Evolutionary conservation across 2,888 invertebrate species (phyloP).

Genomic region (Calameuta pallipes): DNA sequence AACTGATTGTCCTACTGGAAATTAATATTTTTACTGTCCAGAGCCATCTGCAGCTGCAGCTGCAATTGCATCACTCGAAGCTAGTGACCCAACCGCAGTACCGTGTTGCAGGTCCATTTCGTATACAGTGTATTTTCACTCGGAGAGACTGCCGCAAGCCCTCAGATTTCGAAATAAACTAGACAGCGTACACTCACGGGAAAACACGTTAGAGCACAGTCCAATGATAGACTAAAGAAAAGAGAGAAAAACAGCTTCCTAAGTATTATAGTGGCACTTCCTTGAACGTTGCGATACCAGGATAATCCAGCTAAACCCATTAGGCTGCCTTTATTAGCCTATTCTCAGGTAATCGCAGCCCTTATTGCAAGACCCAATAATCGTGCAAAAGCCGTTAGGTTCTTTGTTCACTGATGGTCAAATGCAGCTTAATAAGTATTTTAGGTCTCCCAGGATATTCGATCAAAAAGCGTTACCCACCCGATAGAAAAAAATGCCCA

Average conservation of each 20-base stretch:
- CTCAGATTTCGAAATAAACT: background rate
- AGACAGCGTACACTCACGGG: background rate
- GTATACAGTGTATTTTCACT: background rate
- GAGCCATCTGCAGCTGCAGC: background rate
- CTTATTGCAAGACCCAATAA: background rate
- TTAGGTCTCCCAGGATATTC: background rate
- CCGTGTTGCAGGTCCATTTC: background rate
- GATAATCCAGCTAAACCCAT: background rate
- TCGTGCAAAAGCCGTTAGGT: background rate
- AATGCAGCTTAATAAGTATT: background rate
- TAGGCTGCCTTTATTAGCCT: background rate
- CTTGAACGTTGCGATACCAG: background rate
- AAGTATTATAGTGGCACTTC: background rate
- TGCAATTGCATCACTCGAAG: background rate
- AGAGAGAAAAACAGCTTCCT: background rate
- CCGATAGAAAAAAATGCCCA: background rate
- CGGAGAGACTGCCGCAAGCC: background rate
- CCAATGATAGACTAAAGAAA: background rate
- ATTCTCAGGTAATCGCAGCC: background rate
- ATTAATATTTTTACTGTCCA: background rate
- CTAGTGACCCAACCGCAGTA: background rate
- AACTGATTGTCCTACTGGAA: background rate
- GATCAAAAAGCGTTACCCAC: background rate
- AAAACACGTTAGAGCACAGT: background rate
- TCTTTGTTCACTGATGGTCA: background rate